Evolutionary conservation across 2,113 vertebrate species (phyloP), one percentile per base, ranked within the genome.

Genomic region (Aix galericulata): DNA sequence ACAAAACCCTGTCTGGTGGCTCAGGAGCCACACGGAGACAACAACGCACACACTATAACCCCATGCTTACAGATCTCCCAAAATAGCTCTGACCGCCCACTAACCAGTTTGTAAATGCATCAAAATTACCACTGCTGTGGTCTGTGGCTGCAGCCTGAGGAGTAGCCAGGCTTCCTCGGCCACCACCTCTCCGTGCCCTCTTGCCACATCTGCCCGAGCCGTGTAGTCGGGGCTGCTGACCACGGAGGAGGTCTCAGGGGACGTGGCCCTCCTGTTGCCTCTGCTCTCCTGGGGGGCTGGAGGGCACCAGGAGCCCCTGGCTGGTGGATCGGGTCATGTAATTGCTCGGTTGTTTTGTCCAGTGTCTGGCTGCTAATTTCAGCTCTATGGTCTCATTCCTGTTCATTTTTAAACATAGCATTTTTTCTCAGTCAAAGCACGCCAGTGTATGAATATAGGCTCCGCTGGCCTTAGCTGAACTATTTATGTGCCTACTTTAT

Each of bases 401-500:
- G 10, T 60, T 67, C 68, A 78, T 66, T 91, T 90, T 88, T 73
- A 93, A 90, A 91, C 53, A 73, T 67, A 16, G 5, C 14, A 15
- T 63, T 81, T 91, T 88, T 88, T 69, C 69, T 91, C 42, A 84
- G 74, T 88, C 67, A 86, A 83, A 86, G 79, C 79, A 74, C 64
- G 71, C 29, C 64, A 75, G 34, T 34, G 26, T 31, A 82, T 46
- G 78, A 91, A 91, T 40, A 95, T 27, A 87, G 31, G 58, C 21
- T 75, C 40, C 25, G 31, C 1, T 83, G 75, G 79, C 87, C 93
- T 91, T 20, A 89, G 85, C n/a, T 88, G 94, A 93, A 94, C 94
- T 86, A 36, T 69, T 77, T 78, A n/a, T 13, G 16, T 58, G 36
- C 71, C 40, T 25, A 58, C 31, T 40, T 42, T 40, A 52, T 50